Evolutionary conservation across 2,797 vertebrate species (phyloP).

Genomic region (Halcyon leucocephala): DNA sequence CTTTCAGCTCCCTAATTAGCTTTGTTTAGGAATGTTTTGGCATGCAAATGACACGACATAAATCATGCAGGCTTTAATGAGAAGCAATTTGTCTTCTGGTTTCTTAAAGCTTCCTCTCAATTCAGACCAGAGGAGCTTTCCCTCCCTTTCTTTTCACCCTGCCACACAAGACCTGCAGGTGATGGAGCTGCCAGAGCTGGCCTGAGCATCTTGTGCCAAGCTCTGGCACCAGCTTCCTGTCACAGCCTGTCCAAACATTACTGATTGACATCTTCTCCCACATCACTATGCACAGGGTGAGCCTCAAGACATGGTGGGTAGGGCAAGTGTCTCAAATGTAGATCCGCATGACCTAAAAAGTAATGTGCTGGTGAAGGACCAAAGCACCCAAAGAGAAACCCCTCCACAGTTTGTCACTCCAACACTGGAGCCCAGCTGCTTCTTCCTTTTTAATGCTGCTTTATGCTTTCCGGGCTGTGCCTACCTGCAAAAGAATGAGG

Average conservation of each 20-base stretch:
- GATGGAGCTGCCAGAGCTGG: not conserved
- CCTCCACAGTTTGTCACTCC: not conserved
- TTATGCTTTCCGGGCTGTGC: not conserved
- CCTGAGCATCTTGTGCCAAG: not conserved
- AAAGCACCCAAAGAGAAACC: not conserved
- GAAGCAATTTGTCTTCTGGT: slow-evolving; percentile 58
- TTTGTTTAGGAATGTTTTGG: slow-evolving; percentile 65
- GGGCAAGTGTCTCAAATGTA: not conserved
- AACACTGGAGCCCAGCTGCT: not conserved
- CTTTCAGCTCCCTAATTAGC: slow-evolving; percentile 68
- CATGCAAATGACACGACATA: slow-evolving; percentile 72
- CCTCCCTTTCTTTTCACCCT: slow-evolving; percentile 9
- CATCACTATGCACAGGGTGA: not conserved
- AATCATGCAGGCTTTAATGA: slow-evolving; percentile 65
- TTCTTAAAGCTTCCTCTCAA: slow-evolving; percentile 45
- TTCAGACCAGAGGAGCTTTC: slow-evolving; percentile 25
- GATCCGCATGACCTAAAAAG: not conserved
- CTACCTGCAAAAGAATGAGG: not conserved
- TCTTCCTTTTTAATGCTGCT: not conserved
- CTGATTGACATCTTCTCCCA: not conserved
- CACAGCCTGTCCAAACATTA: not conserved
- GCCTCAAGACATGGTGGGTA: not conserved
- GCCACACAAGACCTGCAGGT: slow-evolving; percentile 15
- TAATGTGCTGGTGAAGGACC: not conserved
- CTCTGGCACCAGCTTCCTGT: not conserved